These are phyloP conservation scores for Agrochola lota DNA, from an alignment of 2,888 invertebrate genomes.

Conservation along the genomic window DNA sequence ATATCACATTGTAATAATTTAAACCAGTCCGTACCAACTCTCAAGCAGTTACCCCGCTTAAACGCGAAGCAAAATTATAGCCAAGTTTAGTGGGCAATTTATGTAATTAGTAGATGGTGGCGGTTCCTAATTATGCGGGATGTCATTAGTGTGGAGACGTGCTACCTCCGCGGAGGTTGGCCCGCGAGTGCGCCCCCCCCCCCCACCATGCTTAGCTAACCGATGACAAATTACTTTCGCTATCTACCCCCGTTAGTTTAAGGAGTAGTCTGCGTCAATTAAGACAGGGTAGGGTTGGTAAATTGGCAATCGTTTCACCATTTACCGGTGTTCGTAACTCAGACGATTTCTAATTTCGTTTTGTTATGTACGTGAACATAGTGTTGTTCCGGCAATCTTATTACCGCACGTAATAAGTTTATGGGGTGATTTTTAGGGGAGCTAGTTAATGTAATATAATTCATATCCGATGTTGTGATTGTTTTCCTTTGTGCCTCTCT, in stretches of 20 bases:
- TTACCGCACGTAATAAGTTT: conserved; percentile 74
- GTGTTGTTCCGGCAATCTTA: conserved; percentile 66
- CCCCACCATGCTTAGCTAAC: conserved; percentile 85
- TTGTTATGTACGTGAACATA: conserved; percentile 68
- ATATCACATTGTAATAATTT: conserved; percentile 66
- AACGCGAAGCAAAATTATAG: conserved; percentile 84
- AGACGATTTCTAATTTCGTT: conserved; percentile 85
- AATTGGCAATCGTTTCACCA: conserved; percentile 89
- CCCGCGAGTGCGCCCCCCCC: conserved; percentile 69
- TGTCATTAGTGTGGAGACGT: conserved; percentile 87
- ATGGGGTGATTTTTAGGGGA: conserved; percentile 74
- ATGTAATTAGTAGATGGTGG: conserved; percentile 89
- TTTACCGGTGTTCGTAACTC: conserved; percentile 84
- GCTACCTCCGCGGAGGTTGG: conserved; percentile 78
- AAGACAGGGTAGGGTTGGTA: conserved; percentile 87
- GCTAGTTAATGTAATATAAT: conserved; percentile 74
- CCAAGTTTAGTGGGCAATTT: conserved; percentile 88
- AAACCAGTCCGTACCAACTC: conserved; percentile 66
- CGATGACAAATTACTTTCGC: conserved; percentile 90
- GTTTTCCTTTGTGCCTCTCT: conserved; percentile 63
- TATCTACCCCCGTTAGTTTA: conserved; percentile 85
- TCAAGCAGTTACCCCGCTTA: conserved; percentile 73
- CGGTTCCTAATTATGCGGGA: conserved; percentile 88
- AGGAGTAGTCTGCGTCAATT: conserved; percentile 89
- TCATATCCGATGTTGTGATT: conserved; percentile 71